These are phyloP conservation scores for Dunckerocampus dactyliophorus DNA, from an alignment of 2,113 vertebrate species.

Conservation along the genomic window DNA sequence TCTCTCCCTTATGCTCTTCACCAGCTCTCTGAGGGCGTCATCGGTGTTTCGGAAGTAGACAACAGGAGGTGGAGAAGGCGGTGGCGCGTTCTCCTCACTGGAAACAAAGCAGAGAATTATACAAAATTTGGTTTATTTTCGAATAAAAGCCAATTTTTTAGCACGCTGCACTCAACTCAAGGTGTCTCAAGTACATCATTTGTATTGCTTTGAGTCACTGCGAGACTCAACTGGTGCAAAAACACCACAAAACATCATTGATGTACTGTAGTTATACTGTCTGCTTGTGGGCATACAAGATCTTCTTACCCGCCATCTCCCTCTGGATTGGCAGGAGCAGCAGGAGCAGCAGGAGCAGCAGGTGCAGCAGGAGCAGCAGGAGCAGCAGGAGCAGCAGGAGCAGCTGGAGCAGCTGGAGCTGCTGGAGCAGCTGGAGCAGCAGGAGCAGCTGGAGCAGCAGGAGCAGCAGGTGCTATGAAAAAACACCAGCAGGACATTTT, in stretches of 20 bases:
- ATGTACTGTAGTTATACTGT: neutral
- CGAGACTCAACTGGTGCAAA: no score
- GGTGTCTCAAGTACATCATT: no score
- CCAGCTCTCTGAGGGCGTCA: slow-evolving; percentile 61
- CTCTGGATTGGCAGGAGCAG: slow-evolving; percentile 30
- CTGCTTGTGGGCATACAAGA: neutral
- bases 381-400: no score
- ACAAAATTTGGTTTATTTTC: neutral
- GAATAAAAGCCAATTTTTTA: no score
- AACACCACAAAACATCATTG: no score
- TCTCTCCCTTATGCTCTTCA: slow-evolving; percentile 69
- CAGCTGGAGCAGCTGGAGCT: no score
- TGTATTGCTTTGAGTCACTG: no score
- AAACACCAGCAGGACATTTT: neutral
- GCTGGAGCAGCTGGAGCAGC: slow-evolving; percentile 28
- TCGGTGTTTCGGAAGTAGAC: slow-evolving; percentile 71
- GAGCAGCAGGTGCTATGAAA: neutral
- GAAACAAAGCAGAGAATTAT: neutral
- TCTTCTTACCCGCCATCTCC: slow-evolving; percentile 48
- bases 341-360: neutral
- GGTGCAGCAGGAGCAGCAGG: neutral
- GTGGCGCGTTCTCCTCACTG: slow-evolving; percentile 41
- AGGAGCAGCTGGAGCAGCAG: neutral
- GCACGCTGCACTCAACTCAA: no score
- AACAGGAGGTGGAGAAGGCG: slow-evolving; percentile 27